Evolutionary conservation across 2,888 invertebrate species (phyloP).

Genomic region (Harpalus rufipes): DNA sequence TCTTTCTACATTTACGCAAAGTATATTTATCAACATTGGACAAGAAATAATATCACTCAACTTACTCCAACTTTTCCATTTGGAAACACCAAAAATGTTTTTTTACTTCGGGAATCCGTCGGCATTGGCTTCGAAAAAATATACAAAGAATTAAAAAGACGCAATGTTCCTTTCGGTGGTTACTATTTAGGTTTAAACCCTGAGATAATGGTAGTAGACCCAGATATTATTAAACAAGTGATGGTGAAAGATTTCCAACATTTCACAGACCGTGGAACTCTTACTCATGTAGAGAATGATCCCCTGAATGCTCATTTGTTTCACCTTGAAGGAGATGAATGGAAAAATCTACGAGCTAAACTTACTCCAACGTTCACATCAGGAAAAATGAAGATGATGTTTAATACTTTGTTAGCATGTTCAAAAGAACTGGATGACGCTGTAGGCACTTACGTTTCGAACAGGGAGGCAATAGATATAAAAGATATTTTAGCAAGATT

Average conservation of each 20-base stretch:
- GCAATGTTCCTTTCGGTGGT: conserved; percentile 10
- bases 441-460: background rate
- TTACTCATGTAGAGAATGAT: conserved; percentile 53
- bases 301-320: conserved; percentile 59
- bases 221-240: conserved; percentile 4
- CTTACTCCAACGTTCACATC: conserved; percentile 19
- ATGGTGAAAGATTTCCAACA: conserved; percentile 50
- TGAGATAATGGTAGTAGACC: background rate
- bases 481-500: conserved; percentile 15
- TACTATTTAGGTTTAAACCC: background rate
- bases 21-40: conserved; percentile 5
- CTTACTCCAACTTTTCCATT: background rate
- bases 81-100: background rate
- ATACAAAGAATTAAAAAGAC: background rate
- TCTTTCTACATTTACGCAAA: background rate
- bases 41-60: conserved; percentile 12
- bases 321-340: conserved; percentile 62
- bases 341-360: conserved; percentile 60
- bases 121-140: background rate
- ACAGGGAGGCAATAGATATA: conserved; percentile 60
- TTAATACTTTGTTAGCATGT: conserved; percentile 50
- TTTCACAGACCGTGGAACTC: conserved; percentile 65
- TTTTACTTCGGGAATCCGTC: background rate
- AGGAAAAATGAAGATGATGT: conserved; percentile 61
- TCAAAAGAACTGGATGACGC: conserved; percentile 55